Base-by-base conservation (phyloP, 1,140 invertebrate species). In the Bombus superbus region DNA sequence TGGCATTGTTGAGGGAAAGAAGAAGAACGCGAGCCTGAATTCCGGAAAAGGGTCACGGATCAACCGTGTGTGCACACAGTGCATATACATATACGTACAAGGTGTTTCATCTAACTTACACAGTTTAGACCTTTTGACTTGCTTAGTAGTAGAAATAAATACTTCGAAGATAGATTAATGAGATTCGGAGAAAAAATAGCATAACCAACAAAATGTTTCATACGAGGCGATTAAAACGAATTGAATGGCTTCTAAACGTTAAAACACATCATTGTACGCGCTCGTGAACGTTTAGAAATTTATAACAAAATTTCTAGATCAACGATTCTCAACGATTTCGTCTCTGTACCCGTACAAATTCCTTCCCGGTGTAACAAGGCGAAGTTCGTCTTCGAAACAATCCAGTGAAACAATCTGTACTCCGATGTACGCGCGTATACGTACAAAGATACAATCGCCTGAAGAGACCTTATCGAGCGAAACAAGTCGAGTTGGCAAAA, bases 401-500 rank as follows among this genome's bases (percentile, higher is more conserved):
- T 5, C 9, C n/a, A 13, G 35, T 73, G 71, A 32, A 74, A 35
- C 72, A 28, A 11, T 53, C 74, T 28, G 25, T 76, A n/a, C 25
- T 13, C 28, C 28, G 8, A 40, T 25, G 53, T 4, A 38, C 74
- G 53, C 25, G 28, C 42, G 76, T n/a, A 22, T 62, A n/a, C 22
- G 25, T 38, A 69, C 68, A n/a, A 72, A 80, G 59, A 53, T 72
- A 80, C 66, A 85, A 85, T 85, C 71, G 79, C 35, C 42, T 57
- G 28, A n/a, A 73, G 79, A 79, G 71, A 81, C 76, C 72, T 86
- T 81, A 81, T 83, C 73, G 84, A 85, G 80, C 80, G 79, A 83
- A 86, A 86, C 85, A 86, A 86, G 78, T 72, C 69, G 69, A 81
- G 78, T 71, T 86, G 69, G 73, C 62, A 74, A 86, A 86, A 86